phyloP scores from a whole-genome alignment of 1,140 invertebrate species.

The Lineus longissimus region DNA sequence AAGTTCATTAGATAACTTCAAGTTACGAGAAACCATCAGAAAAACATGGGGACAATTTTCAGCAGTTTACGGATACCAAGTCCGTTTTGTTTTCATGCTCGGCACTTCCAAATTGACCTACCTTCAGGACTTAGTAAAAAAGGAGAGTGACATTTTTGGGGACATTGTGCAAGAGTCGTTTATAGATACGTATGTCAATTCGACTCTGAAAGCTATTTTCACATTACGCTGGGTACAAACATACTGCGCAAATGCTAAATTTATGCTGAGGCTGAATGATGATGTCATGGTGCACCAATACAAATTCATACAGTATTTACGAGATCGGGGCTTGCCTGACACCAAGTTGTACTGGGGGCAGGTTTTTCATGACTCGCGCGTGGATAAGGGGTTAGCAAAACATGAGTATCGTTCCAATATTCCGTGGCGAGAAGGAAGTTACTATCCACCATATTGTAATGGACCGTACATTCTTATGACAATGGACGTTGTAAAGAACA shows the following conservation, averaged over 20 bases:
- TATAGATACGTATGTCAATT: constrained; percentile 22
- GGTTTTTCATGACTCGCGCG: too few relatives aligned
- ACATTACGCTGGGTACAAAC: constrained; percentile 70
- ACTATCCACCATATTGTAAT: too few relatives aligned
- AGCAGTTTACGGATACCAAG: constrained; percentile 9
- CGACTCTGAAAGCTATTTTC: constrained; percentile 65
- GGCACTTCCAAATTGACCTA: background rate
- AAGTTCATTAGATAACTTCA: background rate
- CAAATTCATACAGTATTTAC: too few relatives aligned
- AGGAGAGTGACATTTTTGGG: constrained; percentile 6
- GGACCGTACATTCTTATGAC: too few relatives aligned
- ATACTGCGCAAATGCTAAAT: constrained; percentile 63
- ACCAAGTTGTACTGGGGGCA: too few relatives aligned
- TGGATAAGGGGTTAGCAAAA: too few relatives aligned
- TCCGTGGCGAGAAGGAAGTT: too few relatives aligned
- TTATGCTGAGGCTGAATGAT: constrained; percentile 82
- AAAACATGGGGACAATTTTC: constrained; percentile 28
- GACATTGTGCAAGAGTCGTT: constrained; percentile 27
- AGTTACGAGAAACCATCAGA: constrained; percentile 19
- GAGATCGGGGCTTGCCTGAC: too few relatives aligned
- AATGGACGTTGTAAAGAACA: too few relatives aligned
- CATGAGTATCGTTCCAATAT: too few relatives aligned
- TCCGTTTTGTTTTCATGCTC: constrained; percentile 21
- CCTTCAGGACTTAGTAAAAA: background rate
- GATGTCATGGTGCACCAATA: constrained; percentile 70